phyloP scores from a whole-genome alignment of 2,797 vertebrate species.

The Toxotes lorentzi region DNA sequence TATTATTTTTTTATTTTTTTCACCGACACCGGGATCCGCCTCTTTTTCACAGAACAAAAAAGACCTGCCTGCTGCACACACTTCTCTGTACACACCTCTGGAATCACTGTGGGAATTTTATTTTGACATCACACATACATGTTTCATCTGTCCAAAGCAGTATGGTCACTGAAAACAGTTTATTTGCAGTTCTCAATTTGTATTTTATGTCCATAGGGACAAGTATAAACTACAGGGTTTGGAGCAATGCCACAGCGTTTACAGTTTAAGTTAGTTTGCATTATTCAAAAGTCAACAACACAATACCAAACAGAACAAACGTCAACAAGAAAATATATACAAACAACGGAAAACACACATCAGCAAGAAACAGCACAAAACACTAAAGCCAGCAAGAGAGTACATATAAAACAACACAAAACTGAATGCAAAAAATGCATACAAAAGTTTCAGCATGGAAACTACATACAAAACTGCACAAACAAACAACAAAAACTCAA shows the following conservation, averaged over 20 bases:
- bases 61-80: neutral
- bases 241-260: neutral
- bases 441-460: neutral
- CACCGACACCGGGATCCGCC: neutral
- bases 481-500: neutral
- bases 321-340: neutral
- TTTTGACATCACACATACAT: neutral
- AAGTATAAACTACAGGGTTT: neutral
- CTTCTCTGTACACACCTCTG: neutral
- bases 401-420: neutral
- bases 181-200: neutral
- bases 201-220: neutral
- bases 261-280: neutral
- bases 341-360: neutral
- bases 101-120: no score
- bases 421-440: no score
- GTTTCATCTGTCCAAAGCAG: neutral
- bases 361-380: neutral
- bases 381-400: neutral
- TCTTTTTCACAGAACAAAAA: neutral
- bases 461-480: neutral
- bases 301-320: neutral
- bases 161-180: neutral
- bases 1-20: neutral
- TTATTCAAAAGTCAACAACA: no score